Conservation (phyloP, 2,113 vertebrate species). For the Brachyhypopomus occidentalis region DNA sequence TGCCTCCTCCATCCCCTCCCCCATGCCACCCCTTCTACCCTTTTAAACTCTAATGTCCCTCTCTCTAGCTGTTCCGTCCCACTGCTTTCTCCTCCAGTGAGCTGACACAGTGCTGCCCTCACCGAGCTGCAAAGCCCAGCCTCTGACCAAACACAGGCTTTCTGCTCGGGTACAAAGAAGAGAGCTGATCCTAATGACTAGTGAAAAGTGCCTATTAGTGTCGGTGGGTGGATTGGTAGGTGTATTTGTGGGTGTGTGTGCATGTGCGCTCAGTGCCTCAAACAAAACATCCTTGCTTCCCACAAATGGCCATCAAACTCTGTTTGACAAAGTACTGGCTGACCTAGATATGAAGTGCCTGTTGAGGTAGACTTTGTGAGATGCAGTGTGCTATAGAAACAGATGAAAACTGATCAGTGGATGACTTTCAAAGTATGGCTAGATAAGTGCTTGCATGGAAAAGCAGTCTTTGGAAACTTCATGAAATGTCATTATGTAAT, state of each 20-base stretch:
- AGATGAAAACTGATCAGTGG: slow-evolving; percentile 3
- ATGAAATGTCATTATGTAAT: slow-evolving; percentile 30
- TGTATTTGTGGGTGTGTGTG: not conserved
- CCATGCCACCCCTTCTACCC: slow-evolving; percentile 50
- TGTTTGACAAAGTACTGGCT: slow-evolving; percentile 41
- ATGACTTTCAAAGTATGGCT: slow-evolving; percentile 17
- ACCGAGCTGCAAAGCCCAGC: not conserved
- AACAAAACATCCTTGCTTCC: slow-evolving; percentile 18
- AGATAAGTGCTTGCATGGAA: slow-evolving; percentile 21
- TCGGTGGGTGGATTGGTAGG: not conserved
- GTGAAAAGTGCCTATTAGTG: slow-evolving; percentile 14
- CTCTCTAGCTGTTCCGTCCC: slow-evolving; percentile 32
- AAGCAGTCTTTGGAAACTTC: not conserved
- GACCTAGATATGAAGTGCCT: slow-evolving; percentile 46
- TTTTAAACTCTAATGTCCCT: slow-evolving; percentile 21
- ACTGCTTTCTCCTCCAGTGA: slow-evolving; percentile 4
- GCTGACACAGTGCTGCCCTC: not conserved
- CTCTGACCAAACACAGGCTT: not conserved
- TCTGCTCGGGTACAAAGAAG: not conserved
- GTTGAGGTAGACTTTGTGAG: slow-evolving; percentile 28
- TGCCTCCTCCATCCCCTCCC: not conserved
- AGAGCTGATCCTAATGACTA: slow-evolving; percentile 1
- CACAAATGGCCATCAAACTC: slow-evolving; percentile 40
- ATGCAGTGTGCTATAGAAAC: slow-evolving; percentile 17
- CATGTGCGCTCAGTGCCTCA: not conserved